Base-by-base conservation (phyloP, 2,797 vertebrate species). In the Gadopsis marmoratus region DNA sequence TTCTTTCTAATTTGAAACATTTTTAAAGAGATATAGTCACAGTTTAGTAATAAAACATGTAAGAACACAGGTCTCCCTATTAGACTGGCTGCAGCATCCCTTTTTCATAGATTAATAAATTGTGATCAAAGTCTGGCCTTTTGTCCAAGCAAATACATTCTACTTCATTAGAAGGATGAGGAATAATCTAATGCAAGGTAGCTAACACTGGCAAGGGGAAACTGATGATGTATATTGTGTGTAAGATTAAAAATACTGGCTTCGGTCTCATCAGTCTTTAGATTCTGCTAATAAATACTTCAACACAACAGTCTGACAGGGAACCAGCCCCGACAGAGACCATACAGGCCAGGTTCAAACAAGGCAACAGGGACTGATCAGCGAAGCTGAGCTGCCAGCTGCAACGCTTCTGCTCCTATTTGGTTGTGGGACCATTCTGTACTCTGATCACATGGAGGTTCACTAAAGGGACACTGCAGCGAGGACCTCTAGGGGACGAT, bases 1-100 rank as follows among this genome's bases (percentile, higher is more conserved):
- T 93, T 90, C 87, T 89, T 93, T 94, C 91, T 91, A 91, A 91
- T 91, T 91, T 92, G 81, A 94, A 95, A 94, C 91, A 91, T 95
- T 81, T 93, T 93, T 83, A 89, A 91, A 92, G 92, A 94, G 90
- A 93, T 92, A 94, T 91, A 94, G 89, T 96, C 95, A 96, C 96
- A 96, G 94, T 95, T 95, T 93, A 93, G 93, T 95, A 93, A 95
- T 92, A 93, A 94, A 95, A 95, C 93, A 93, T 85, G 80, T 92
- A 92, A 90, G 91, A 93, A 94, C 91, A 91, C 88, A 81, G 71
- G 75, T 87, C 81, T 77, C 87, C 88, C 87, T 83, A 77, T 80
- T 67, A 78, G 87, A 74, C 85, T 71, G 80, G 90, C 94, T 95
- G 95, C 94, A 93, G 92, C 86, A 84, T 92, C 94, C 94, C 94